Base-by-base conservation (phyloP, 2,888 invertebrate species). In the Linhomoeus sp. region DNA sequence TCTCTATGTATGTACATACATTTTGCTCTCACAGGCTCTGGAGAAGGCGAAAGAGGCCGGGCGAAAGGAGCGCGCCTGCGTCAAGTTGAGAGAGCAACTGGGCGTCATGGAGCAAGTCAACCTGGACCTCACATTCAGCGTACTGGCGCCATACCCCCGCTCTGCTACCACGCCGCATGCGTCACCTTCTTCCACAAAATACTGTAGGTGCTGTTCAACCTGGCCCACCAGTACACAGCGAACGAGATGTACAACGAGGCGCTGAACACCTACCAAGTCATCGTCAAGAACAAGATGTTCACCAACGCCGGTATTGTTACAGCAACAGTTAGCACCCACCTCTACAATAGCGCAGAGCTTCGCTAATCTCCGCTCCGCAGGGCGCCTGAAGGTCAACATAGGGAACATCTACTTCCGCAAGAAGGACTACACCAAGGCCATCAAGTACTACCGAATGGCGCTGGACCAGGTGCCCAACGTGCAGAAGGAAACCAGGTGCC, bases 381-480 rank as follows among this genome's bases (percentile, higher is more conserved):
- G 87, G 59, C 76, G 88, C 51, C 71, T 92, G 12, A 87, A 88
- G 73, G 79, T 94, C 1, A 97, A 97, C 66, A 92, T 97, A 81
- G 94, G 92, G 1, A 94, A 94, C 64, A 87, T 97, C 59, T 86
- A 88, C 67, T 85, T 84, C 61, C 83, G 82, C 69, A 82, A 88
- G 75, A 86, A 70, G 53, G 85, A 54, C 77, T 86, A 81, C 62
- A 79, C 81, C 17, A 86, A 90, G 70, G 92, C 94, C 0, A 77
- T 97, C 49, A 97, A 97, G 72, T 79, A 88, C 73, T 97, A 90
- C 65, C 76, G 92, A 57, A 97, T 94, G 94, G 92, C 94, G 1
- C 72, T 97, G 53, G 97, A 97, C 69, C 94, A 94, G 68, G 70
- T 76, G 3, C 86, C 90, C 0, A 82, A 82, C 37, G 82, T 81